phyloP scores from a whole-genome alignment of 2,113 vertebrate species.

The Columba janthina region DNA sequence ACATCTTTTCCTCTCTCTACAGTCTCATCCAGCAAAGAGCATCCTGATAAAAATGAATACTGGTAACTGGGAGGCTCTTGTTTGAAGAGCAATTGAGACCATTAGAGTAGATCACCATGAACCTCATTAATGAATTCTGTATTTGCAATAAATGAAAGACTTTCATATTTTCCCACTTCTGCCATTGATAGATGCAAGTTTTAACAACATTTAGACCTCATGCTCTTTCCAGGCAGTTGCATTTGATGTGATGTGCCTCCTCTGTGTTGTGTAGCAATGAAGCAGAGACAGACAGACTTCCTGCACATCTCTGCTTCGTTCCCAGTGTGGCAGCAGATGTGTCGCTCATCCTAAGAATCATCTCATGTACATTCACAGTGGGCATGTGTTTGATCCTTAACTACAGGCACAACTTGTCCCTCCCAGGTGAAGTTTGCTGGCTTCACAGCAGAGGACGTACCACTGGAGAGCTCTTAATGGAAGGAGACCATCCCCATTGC shows the following conservation, averaged over 20 bases:
- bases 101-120: not conserved
- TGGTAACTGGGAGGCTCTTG: not conserved
- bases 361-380: not conserved
- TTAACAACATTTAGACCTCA: not conserved
- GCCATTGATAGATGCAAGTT: not conserved
- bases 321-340: not conserved
- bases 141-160: not conserved
- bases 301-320: not conserved
- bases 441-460: not conserved
- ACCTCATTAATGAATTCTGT: not conserved
- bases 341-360: not conserved
- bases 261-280: not conserved
- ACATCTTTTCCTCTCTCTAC: not conserved
- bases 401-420: not conserved
- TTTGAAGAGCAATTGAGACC: not conserved
- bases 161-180: not conserved
- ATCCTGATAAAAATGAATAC: not conserved
- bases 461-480: not conserved
- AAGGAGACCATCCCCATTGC: not conserved
- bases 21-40: not conserved
- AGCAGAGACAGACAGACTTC: not conserved
- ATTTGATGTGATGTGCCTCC: not conserved
- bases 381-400: not conserved
- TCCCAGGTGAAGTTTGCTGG: not conserved
- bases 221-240: not conserved